Evolutionary conservation across 2,113 vertebrate species (phyloP).

Genomic region (Sander lucioperca): DNA sequence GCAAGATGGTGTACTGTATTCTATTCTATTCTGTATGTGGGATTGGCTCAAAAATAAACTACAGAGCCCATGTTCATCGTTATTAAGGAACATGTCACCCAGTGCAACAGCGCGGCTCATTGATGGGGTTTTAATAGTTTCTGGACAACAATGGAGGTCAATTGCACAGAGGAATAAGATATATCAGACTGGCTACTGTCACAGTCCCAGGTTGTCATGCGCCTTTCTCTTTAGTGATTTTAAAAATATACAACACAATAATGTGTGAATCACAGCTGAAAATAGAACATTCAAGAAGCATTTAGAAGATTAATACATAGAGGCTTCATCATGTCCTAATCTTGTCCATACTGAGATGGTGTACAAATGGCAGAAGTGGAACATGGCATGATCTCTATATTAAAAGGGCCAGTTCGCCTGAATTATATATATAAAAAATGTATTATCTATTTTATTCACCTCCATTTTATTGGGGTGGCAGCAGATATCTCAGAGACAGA

Average conservation of each 20-base stretch:
- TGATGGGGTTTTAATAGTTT: too few species aligned
- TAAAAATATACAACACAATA: not conserved
- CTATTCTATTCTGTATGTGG: too few species aligned
- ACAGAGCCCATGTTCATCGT: not conserved
- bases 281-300: not conserved
- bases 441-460: not conserved
- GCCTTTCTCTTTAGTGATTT: not conserved
- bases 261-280: slow-evolving; percentile 25
- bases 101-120: too few species aligned
- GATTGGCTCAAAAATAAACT: not conserved
- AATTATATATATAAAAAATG: not conserved
- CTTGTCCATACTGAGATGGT: not conserved
- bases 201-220: not conserved
- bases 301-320: not conserved
- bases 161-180: too few species aligned
- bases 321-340: not conserved
- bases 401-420: not conserved
- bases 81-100: not conserved
- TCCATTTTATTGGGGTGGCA: not conserved
- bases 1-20: too few species aligned
- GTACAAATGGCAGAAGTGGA: not conserved
- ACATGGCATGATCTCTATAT: not conserved
- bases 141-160: too few species aligned
- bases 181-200: too few species aligned
- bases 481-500: not conserved